Evolutionary conservation across 53 echinoderm and acorn worm genomes (phyloP), one percentile per base, ranked within the genome.

Genomic region (Crossaster papposus): DNA sequence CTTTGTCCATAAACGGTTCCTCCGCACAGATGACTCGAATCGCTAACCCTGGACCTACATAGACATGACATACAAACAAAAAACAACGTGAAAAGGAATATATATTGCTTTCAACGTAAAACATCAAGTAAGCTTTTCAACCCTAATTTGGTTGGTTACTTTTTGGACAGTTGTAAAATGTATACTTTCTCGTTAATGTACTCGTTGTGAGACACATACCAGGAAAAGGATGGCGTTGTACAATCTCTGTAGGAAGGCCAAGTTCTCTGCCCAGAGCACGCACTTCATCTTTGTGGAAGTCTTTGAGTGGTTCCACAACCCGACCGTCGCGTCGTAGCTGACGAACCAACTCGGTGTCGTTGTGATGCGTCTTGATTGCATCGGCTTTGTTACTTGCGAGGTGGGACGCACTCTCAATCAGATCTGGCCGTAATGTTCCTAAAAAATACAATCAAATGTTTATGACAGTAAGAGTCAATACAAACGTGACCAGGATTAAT

Each of bases 171-270:
- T n/a, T n/a, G n/a, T n/a, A n/a, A 78, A 51, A 35, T 1, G 26
- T 2, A 36, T 50, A 78, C 2, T 12, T 78, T 71, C 26, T n/a
- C n/a, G n/a, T n/a, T 4, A 9, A 30, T 34, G 23, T 34, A 11
- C 31, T 15, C 8, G 44, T 6, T 28, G 52, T n/a, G 78, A 23
- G 7, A 58, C 12, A 2, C 75, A 80, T 71, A 96, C 98, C 98
- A 58, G 98, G 98, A 80, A 97, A 97, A 29, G 98, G 98, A 93
- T 97, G 98, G n/a, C 98, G 93, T 36, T 97, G 94, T 64, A 97
- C 98, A 7, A 97, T 55, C 23, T 97, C 98, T 51, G 64, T 50
- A 73, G 98, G 98, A 81, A 97, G 93, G 54, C 98, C 98, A 1
- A 97, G 91, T 80, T 97, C 98, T 85, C 90, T 91, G 28, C 98